These are phyloP conservation scores for Sthenelais limicola DNA, from an alignment of 2,888 invertebrate genomes.

Conservation along the genomic window DNA sequence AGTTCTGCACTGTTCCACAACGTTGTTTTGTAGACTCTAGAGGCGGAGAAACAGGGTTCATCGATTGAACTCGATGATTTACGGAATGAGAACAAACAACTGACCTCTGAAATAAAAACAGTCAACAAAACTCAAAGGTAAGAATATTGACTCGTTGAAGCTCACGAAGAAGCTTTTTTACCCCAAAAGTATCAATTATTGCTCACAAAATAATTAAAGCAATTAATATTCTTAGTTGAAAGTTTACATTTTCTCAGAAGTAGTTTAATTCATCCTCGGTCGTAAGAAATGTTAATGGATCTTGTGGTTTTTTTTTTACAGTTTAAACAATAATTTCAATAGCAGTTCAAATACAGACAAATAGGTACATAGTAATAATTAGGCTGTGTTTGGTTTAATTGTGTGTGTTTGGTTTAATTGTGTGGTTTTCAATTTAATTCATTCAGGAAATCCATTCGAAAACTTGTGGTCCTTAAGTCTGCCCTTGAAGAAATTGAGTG, in stretches of 20 bases:
- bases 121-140: constrained; percentile 63
- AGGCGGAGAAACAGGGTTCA: constrained; percentile 59
- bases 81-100: constrained; percentile 59
- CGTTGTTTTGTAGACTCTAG: constrained; percentile 52
- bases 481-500: constrained; percentile 65
- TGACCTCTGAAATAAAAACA: constrained; percentile 59
- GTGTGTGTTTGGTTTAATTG: neutral
- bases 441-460: constrained; percentile 61
- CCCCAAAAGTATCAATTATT: too few species aligned
- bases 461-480: constrained; percentile 61
- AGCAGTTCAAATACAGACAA: neutral
- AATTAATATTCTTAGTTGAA: too few species aligned
- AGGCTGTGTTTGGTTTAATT: neutral
- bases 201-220: too few species aligned
- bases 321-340: neutral
- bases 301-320: too few species aligned
- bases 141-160: neutral
- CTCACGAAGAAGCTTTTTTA: neutral
- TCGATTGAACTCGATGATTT: constrained; percentile 58
- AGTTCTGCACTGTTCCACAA: too few species aligned
- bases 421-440: neutral
- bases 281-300: too few species aligned
- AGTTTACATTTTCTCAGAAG: too few species aligned
- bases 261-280: too few species aligned
- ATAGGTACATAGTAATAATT: neutral